Percentiles rank a stretch among this genome's conserved stretches.
phyloP scores from a whole-genome alignment of 1,140 invertebrate species.

The Schmidtea mediterranea region DNA sequence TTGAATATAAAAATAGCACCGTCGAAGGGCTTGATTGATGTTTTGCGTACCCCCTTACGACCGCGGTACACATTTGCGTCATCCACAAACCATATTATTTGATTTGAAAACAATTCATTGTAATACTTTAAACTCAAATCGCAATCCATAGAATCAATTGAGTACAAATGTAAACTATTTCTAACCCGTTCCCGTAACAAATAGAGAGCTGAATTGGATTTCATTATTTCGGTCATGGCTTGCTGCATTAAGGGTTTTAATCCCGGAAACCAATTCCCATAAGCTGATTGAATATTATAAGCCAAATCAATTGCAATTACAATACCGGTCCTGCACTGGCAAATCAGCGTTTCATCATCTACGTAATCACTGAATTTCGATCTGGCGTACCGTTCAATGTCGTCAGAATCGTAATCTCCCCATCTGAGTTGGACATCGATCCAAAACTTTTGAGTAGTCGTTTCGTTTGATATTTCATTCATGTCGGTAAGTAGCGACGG shows the following conservation, averaged over 20 bases:
- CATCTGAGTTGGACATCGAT: constrained; percentile 90
- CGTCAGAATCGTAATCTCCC: constrained; percentile 99
- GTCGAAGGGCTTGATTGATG: constrained; percentile 96
- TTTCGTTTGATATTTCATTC: constrained; percentile 88
- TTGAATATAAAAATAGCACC: constrained; percentile 99
- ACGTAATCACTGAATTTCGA: constrained; percentile 98
- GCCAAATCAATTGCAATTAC: constrained; percentile 89
- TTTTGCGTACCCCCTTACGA: constrained; percentile 97
- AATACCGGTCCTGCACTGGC: constrained; percentile 87
- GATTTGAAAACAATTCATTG: constrained; percentile 92
- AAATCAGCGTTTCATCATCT: constrained; percentile 98
- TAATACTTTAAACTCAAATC: constrained; percentile 97
- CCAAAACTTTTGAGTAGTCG: constrained; percentile 98
- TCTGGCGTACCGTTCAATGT: constrained; percentile 82
- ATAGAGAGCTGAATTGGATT: constrained; percentile 92
- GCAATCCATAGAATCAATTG: constrained; percentile 92
- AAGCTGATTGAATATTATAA: constrained; percentile 75
- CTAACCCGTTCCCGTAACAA: constrained; percentile 83
- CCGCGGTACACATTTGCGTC: constrained; percentile 97
- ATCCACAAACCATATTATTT: constrained; percentile 99
- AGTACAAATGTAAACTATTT: constrained; percentile 88
- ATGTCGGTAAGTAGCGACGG: constrained; percentile 83
- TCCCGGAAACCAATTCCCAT: constrained; percentile 99
- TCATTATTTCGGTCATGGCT: constrained; percentile 99
- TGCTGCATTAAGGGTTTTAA: constrained; percentile 78